Percentiles rank a stretch among this genome's conserved stretches.
phyloP scores from a whole-genome alignment of 1,140 invertebrate genomes.

The Trichoplusia ni region DNA sequence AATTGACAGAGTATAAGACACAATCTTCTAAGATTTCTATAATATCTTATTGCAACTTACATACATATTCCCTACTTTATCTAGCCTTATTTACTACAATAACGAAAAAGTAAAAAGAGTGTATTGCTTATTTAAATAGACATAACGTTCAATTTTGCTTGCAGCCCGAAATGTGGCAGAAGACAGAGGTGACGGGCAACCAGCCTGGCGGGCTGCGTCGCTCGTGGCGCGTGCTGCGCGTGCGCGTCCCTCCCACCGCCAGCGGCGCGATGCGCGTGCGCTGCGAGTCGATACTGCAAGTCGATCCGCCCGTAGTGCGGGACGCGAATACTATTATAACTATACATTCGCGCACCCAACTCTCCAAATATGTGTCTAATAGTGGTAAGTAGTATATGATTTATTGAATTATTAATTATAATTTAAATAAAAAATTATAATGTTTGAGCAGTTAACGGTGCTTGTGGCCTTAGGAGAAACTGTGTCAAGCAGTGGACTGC shows the following conservation, averaged over 20 bases:
- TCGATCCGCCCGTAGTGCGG: constrained; percentile 66
- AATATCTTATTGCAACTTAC: too few species aligned
- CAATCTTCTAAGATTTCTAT: too few species aligned
- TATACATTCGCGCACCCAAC: constrained; percentile 63
- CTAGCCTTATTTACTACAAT: too few species aligned
- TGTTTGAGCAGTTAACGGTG: too few species aligned
- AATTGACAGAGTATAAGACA: too few species aligned
- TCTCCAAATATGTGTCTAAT: constrained; percentile 72
- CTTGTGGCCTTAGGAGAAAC: too few species aligned
- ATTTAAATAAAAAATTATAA: too few species aligned
- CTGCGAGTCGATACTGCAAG: constrained; percentile 62
- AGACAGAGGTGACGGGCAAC: constrained; percentile 54
- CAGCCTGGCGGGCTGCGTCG: constrained; percentile 61
- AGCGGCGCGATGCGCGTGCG: constrained; percentile 66
- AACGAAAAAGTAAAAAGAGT: background rate
- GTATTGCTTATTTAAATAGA: too few species aligned
- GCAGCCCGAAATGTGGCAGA: constrained; percentile 69
- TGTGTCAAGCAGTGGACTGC: too few species aligned
- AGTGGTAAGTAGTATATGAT: constrained; percentile 48
- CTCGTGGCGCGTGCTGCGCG: constrained; percentile 65
- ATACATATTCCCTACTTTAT: too few species aligned
- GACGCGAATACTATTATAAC: constrained; percentile 60
- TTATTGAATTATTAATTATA: background rate
- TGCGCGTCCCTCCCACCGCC: constrained; percentile 56
- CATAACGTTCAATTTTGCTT: constrained; percentile 16